Conservation (phyloP, 2,797 vertebrate species). For the Merluccius polli region DNA sequence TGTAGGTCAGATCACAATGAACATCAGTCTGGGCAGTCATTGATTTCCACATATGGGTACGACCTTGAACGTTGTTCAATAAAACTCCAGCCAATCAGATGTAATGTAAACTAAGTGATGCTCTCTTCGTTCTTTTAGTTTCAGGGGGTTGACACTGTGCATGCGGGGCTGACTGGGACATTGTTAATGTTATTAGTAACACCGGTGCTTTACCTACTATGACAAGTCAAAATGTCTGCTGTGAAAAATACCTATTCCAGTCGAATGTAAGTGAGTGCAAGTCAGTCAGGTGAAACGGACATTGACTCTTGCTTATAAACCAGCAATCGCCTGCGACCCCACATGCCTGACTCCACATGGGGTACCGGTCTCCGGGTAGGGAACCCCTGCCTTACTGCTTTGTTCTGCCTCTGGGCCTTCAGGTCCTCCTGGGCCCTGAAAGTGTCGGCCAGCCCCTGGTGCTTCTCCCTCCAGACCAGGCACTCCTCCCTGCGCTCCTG, state of each 20-base stretch:
- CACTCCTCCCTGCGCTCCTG: conserved; percentile 65
- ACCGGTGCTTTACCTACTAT: no score
- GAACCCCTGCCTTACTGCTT: conserved; percentile 55
- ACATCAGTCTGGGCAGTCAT: neutral
- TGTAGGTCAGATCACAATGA: neutral
- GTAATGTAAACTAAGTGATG: neutral
- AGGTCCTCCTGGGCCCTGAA: conserved; percentile 63
- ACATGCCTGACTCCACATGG: no score
- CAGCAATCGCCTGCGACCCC: neutral
- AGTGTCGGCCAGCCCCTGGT: conserved; percentile 49
- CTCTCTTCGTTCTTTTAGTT: no score
- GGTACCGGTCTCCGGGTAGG: no score
- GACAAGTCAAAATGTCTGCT: no score
- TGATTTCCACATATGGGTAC: neutral
- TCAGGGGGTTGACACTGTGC: no score
- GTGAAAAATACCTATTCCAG: no score
- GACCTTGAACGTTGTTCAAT: neutral
- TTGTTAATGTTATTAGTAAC: no score
- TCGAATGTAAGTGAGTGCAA: no score
- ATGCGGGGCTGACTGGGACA: no score
- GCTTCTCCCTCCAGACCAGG: conserved; percentile 66
- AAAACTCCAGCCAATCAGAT: neutral
- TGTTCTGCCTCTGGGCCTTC: conserved; percentile 68
- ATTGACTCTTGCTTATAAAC: neutral
- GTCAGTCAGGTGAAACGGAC: no score